phyloP scores from a whole-genome alignment of 2,888 invertebrate species.

The Acanthosepion pharaonis region DNA sequence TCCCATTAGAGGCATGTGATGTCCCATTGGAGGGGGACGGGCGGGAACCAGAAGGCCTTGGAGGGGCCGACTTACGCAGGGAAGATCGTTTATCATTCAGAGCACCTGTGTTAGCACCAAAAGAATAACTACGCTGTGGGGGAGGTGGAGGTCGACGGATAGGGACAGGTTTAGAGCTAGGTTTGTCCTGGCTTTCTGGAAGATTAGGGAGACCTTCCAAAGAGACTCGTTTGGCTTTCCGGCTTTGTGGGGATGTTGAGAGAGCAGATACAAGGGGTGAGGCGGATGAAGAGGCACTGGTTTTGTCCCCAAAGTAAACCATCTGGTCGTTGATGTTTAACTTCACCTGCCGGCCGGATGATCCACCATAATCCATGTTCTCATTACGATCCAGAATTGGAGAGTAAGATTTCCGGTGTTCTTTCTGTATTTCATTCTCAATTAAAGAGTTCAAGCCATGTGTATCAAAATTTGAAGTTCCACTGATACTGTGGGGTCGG shows the following conservation, averaged over 20 bases:
- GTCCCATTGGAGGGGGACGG: constrained; percentile 48
- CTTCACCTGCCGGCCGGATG: constrained; percentile 35
- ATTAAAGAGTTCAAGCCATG: constrained; percentile 55
- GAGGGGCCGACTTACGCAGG: constrained; percentile 65
- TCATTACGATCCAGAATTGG: constrained; percentile 48
- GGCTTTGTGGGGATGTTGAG: constrained; percentile 15
- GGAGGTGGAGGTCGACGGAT: constrained; percentile 56
- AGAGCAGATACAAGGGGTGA: constrained; percentile 1
- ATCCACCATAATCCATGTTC: constrained; percentile 38
- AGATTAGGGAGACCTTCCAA: constrained; percentile 24
- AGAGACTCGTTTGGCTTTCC: neutral
- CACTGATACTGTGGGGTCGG: constrained; percentile 38
- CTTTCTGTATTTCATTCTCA: constrained; percentile 54
- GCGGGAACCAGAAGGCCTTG: constrained; percentile 65
- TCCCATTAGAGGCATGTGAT: constrained; percentile 41
- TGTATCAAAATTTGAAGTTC: constrained; percentile 43
- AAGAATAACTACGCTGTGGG: constrained; percentile 52
- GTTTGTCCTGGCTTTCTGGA: neutral
- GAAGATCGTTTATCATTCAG: constrained; percentile 54
- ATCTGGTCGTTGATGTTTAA: constrained; percentile 39
- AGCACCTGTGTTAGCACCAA: constrained; percentile 50
- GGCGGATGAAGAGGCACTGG: constrained; percentile 37
- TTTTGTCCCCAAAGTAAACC: constrained; percentile 14
- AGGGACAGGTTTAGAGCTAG: constrained; percentile 9
- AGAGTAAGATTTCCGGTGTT: constrained; percentile 49